phyloP scores from a whole-genome alignment of 2,888 invertebrate genomes.

The Himalopsyche japonica region DNA sequence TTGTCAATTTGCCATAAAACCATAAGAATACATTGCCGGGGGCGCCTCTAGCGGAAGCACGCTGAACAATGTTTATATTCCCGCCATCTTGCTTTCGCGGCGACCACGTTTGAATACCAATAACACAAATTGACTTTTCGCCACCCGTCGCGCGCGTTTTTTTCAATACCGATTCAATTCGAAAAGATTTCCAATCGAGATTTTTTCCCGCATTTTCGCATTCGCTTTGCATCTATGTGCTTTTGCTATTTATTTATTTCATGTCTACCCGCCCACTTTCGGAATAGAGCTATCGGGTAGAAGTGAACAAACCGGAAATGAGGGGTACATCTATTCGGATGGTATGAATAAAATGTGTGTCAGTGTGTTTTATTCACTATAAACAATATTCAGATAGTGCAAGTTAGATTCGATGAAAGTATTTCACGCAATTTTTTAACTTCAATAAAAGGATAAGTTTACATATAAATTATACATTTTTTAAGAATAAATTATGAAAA shows the following conservation, averaged over 20 bases:
- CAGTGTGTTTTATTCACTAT: too few relatives aligned
- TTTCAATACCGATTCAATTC: background rate
- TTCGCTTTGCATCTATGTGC: background rate
- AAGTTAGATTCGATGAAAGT: too few relatives aligned
- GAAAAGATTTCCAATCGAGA: slow-evolving; percentile 1
- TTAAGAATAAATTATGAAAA: too few relatives aligned
- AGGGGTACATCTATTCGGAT: background rate
- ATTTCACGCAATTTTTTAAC: too few relatives aligned
- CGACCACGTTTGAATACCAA: slow-evolving; percentile 9
- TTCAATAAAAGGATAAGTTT: too few relatives aligned
- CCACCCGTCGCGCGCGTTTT: background rate
- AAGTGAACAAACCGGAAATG: background rate
- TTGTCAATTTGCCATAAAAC: background rate
- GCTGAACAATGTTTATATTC: background rate
- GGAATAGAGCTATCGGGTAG: background rate
- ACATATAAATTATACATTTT: too few relatives aligned
- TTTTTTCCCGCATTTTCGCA: slow-evolving; percentile 6
- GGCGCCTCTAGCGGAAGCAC: background rate
- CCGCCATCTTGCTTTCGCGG: background rate
- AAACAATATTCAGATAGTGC: too few relatives aligned
- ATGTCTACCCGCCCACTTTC: background rate
- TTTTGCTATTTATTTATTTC: background rate
- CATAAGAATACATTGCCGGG: background rate
- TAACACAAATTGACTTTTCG: slow-evolving; percentile 25
- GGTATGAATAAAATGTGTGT: too few relatives aligned